A percentile compares a stretch with the other conserved stretches of the same genome.
These are phyloP conservation scores for Albula goreensis DNA, from an alignment of 2,113 vertebrate genomes.

Conservation along the genomic window DNA sequence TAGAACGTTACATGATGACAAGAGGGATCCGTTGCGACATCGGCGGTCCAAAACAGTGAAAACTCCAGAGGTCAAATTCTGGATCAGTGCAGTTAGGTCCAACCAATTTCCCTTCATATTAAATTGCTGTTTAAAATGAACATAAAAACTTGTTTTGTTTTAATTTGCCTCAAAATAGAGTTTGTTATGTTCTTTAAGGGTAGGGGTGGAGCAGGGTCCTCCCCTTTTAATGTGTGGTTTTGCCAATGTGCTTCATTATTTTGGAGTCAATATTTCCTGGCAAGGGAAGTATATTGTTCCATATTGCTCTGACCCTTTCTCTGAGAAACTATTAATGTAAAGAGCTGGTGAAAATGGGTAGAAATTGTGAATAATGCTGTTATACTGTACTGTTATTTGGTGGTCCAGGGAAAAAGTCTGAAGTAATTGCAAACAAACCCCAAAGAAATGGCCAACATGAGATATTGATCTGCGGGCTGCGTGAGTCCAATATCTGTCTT, in stretches of 20 bases:
- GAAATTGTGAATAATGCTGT: background rate
- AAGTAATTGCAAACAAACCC: background rate
- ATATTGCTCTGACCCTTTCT: background rate
- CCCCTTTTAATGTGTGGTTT: no score
- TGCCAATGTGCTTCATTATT: no score
- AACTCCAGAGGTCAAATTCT: background rate
- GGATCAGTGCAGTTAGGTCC: background rate
- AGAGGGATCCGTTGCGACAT: background rate
- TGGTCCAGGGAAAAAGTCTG: no score
- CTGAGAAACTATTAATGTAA: background rate
- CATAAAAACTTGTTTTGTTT: no score
- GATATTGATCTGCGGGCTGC: background rate
- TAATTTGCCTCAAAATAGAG: no score
- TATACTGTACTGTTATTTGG: background rate
- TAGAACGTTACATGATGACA: background rate
- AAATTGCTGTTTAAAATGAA: no score
- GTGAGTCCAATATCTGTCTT: background rate
- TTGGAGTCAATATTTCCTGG: no score
- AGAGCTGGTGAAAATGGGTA: background rate
- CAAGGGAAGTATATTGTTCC: no score
- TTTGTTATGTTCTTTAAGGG: no score
- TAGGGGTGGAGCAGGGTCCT: no score
- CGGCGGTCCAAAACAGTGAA: background rate
- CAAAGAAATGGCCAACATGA: background rate
- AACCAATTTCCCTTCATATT: background rate